Conservation (phyloP, 2,888 invertebrate species). For the Xylocampa areola region DNA sequence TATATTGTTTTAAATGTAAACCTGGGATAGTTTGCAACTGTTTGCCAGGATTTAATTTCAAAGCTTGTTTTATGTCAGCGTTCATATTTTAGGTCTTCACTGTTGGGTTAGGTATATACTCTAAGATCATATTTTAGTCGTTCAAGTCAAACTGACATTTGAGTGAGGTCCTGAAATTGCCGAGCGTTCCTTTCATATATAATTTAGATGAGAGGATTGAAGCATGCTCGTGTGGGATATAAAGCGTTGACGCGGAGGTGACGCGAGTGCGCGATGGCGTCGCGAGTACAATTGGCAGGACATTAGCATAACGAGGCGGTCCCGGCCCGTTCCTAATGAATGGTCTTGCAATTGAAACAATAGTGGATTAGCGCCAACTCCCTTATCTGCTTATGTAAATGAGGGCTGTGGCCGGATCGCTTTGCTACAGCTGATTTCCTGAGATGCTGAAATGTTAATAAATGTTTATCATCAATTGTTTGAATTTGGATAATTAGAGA, state of each 20-base stretch:
- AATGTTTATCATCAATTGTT: constrained; percentile 39
- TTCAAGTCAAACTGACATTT: constrained; percentile 39
- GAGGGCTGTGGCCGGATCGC: constrained; percentile 53
- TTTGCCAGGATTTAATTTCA: constrained; percentile 10
- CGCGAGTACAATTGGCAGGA: constrained; percentile 69
- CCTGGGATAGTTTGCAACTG: constrained; percentile 10
- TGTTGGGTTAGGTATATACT: constrained; percentile 17
- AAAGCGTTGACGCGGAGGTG: constrained; percentile 57
- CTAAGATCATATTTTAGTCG: constrained; percentile 25
- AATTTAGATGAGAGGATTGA: constrained; percentile 40
- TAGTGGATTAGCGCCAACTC: constrained; percentile 80
- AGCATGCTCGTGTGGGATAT: constrained; percentile 31
- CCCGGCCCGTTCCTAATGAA: constrained; percentile 78
- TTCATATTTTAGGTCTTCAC: constrained; percentile 21
- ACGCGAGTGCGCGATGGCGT: constrained; percentile 35
- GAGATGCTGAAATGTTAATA: constrained; percentile 30
- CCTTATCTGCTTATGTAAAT: constrained; percentile 79
- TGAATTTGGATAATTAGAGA: constrained; percentile 32
- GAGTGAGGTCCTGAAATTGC: constrained; percentile 46
- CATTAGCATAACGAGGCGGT: constrained; percentile 82
- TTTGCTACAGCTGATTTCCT: constrained; percentile 50
- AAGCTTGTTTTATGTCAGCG: constrained; percentile 11
- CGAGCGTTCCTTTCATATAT: constrained; percentile 34
- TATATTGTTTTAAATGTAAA: constrained; percentile 29
- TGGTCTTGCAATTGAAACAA: constrained; percentile 85